Evolutionary conservation across 2,888 invertebrate species (phyloP).

Genomic region (Apomyelois bistriatella): DNA sequence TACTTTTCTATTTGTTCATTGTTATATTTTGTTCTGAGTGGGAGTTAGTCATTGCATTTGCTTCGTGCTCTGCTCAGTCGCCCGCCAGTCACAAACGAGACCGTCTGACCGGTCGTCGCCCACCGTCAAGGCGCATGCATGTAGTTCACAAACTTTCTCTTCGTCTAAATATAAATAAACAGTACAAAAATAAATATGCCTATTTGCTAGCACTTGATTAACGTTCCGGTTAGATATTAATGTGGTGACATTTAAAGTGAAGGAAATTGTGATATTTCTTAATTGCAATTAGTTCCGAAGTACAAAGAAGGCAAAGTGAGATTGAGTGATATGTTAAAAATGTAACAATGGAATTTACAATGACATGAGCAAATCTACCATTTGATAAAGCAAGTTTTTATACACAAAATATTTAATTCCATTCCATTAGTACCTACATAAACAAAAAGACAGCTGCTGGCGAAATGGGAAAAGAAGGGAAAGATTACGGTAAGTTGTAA

Average conservation of each 20-base stretch:
- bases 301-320: conserved; percentile 2
- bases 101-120: conserved; percentile 5
- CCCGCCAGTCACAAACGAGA: conserved; percentile 16
- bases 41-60: conserved; percentile 23
- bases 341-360: too few species aligned
- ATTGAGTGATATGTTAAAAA: neutral
- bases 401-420: neutral
- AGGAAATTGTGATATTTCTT: conserved; percentile 22
- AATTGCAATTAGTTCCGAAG: conserved; percentile 5
- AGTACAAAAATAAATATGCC: conserved; percentile 18
- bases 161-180: conserved; percentile 30
- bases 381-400: neutral
- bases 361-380: neutral
- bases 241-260: conserved; percentile 10
- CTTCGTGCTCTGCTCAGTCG: conserved; percentile 8
- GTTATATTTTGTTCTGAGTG: conserved; percentile 13
- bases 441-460: neutral
- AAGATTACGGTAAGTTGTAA: conserved; percentile 55
- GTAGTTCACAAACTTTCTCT: conserved; percentile 33
- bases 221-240: conserved; percentile 11
- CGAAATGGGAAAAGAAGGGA: conserved; percentile 61
- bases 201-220: neutral
- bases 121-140: conserved; percentile 1
- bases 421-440: neutral
- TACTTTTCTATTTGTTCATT: conserved; percentile 13